phyloP scores from a whole-genome alignment of 2,888 invertebrate genomes.

The Criorhina ranunculi region DNA sequence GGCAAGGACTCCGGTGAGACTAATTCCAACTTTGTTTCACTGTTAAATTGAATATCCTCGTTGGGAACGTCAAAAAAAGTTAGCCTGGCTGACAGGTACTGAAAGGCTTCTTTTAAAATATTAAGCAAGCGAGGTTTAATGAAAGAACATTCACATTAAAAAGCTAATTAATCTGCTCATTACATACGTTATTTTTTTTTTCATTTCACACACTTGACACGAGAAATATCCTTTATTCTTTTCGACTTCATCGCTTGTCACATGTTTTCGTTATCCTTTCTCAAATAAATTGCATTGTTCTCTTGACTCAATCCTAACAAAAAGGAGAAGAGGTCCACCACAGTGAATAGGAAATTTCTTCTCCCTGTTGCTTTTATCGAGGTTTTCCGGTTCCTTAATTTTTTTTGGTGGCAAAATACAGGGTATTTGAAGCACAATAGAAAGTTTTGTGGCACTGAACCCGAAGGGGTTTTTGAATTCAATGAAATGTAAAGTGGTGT shows the following conservation, averaged over 20 bases:
- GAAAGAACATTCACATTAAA: not conserved
- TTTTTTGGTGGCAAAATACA: not conserved
- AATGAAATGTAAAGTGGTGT: not conserved
- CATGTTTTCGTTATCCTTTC: constrained; percentile 4
- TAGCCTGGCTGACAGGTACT: not conserved
- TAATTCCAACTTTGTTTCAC: constrained; percentile 21
- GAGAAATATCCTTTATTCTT: not conserved
- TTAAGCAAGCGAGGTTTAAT: not conserved
- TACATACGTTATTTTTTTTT: not conserved
- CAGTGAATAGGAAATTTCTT: constrained; percentile 44
- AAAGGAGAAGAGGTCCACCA: constrained; percentile 1
- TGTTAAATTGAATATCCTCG: constrained; percentile 4
- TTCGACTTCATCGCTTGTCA: constrained; percentile 20
- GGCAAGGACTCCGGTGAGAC: not conserved
- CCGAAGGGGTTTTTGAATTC: not conserved
- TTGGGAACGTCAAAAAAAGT: not conserved
- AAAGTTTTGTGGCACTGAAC: constrained; percentile 5
- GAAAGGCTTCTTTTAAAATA: not conserved
- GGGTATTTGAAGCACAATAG: constrained; percentile 19
- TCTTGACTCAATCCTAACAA: not conserved
- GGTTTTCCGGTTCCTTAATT: constrained; percentile 22
- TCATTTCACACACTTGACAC: not conserved
- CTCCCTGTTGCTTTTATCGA: constrained; percentile 51
- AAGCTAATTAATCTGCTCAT: not conserved
- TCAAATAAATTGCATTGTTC: constrained; percentile 27